Evolutionary conservation across 1,140 invertebrate species (phyloP).

Genomic region (Drosophila kepulauana): DNA sequence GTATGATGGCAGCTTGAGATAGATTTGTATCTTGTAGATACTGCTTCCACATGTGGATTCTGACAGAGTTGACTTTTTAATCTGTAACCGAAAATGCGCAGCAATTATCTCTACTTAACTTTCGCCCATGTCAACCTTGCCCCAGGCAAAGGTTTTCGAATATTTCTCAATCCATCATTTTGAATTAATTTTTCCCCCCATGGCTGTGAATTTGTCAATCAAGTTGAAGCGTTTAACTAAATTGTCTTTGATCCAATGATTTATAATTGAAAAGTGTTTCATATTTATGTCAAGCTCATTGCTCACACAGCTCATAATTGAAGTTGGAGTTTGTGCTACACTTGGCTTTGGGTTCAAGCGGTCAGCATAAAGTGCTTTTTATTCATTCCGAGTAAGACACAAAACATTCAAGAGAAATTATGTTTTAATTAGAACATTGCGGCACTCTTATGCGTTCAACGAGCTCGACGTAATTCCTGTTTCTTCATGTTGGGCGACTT

Average conservation of each 20-base stretch:
- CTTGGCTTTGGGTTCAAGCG: slow-evolving; percentile 62
- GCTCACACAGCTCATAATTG: slow-evolving; percentile 18
- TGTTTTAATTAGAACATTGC: slow-evolving; percentile 78
- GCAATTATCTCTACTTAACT: background rate
- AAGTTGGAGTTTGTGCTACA: background rate
- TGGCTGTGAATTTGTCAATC: background rate
- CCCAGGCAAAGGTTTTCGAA: background rate
- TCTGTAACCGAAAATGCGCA: background rate
- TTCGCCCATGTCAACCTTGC: slow-evolving; percentile 1
- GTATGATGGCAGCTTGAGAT: background rate
- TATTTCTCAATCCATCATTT: background rate
- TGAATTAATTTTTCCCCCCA: background rate
- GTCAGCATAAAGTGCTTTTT: slow-evolving; percentile 39
- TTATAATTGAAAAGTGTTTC: slow-evolving; percentile 43
- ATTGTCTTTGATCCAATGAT: slow-evolving; percentile 1
- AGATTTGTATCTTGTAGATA: background rate
- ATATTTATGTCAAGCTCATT: slow-evolving; percentile 42
- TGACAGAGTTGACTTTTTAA: background rate
- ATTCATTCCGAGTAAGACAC: slow-evolving; percentile 57
- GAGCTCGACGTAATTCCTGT: slow-evolving; percentile 18
- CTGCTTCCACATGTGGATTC: background rate
- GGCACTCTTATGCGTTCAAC: slow-evolving; percentile 42
- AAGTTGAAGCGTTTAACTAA: slow-evolving; percentile 1
- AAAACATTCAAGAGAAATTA: slow-evolving; percentile 56
- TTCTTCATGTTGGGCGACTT: slow-evolving; percentile 9